Base-by-base conservation (phyloP, 2,113 vertebrate genomes). In the Hystrix cristata region DNA sequence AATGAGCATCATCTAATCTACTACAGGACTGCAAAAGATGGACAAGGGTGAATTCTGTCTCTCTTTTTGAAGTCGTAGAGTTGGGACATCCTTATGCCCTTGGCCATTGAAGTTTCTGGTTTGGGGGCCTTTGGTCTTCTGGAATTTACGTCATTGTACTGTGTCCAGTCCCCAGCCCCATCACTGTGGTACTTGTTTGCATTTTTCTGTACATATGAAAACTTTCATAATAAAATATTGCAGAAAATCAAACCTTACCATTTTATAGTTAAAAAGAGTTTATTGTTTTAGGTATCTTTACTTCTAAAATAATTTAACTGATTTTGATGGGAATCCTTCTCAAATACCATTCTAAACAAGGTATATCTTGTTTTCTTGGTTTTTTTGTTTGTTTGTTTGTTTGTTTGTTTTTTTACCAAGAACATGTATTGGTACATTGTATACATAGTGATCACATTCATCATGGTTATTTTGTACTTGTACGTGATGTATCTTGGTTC, bases 131-230 rank as follows among this genome's bases (percentile, higher is more conserved):
- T 76, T 31, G 15, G 6, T 88, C 18, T 31, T 34, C 29, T 65
- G 59, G 60, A 34, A 53, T 46, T 65, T 53, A 53, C 8, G 31
- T 38, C 3, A 19, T 46, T 46, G 15, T 46, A 59, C 38, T 13
- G 21, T 46, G 31, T 31, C 34, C 74, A 23, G 3, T 43, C 21
- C 57, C 6, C 2, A 23, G 2, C 57, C n/a, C 15, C 7, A 29
- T 62, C 71, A 62, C 78, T 78, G 18, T 79, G 27, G 29, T 60
- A 18, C 48, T 83, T 60, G 12, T 72, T 82, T 92, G 3, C 4
- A 38, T 62, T 91, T 84, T 74, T 92, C 79, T 92, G 29, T 34
- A 29, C 46, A 34, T 84, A 62, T 92, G 53, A 59, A 94, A 60
- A 46, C 46, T 53, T 65, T 43, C 15, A 51, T 60, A 27, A 31